Percentiles rank a stretch among this genome's conserved stretches.
phyloP scores from a whole-genome alignment of 2,113 vertebrate species.

The Esox niger region DNA sequence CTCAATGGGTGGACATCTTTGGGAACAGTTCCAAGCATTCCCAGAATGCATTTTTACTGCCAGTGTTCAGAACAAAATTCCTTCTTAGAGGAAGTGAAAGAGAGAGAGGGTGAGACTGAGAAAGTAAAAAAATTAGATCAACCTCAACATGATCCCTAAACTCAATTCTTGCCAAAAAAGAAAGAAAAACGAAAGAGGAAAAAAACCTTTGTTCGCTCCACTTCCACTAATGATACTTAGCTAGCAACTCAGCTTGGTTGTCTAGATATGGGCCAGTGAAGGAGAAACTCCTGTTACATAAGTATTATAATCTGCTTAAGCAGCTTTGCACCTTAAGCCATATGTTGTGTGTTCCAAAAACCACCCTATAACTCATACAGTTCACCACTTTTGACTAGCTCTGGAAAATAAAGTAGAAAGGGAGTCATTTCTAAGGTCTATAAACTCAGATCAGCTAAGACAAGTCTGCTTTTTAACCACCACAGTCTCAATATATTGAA shows the following conservation, averaged over 20 bases:
- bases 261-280: constrained; percentile 8
- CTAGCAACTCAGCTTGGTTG: neutral
- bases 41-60: neutral
- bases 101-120: constrained; percentile 26
- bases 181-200: neutral
- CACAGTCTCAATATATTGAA: neutral
- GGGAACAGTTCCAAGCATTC: no score
- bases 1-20: no score
- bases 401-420: no score
- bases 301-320: constrained; percentile 38
- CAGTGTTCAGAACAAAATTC: constrained; percentile 15
- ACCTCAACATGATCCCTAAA: constrained; percentile 31
- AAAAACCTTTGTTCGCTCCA: constrained; percentile 3
- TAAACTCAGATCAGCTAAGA: no score
- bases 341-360: neutral
- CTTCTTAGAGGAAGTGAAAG: constrained; percentile 15
- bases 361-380: no score
- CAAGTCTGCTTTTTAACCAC: neutral
- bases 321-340: constrained; percentile 9
- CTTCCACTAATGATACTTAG: constrained; percentile 1
- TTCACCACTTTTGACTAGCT: no score
- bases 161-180: constrained; percentile 3
- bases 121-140: constrained; percentile 22
- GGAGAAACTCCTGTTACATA: constrained; percentile 30
- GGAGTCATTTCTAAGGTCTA: no score